A percentile compares a stretch with the other conserved stretches of the same genome.
Conservation (phyloP, 2,113 vertebrate species). For the Lucifuga dentata region DNA sequence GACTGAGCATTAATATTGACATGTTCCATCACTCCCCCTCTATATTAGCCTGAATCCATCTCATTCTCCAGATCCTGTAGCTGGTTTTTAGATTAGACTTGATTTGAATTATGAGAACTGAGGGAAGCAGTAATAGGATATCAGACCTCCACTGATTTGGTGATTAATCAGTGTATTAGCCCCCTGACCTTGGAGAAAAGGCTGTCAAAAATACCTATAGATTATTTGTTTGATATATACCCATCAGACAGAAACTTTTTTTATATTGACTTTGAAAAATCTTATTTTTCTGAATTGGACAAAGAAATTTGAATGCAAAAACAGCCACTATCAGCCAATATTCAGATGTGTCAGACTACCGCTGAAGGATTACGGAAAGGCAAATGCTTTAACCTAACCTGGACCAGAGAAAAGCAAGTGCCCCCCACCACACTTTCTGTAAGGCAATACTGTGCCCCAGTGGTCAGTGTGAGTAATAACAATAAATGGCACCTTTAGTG, state of each 20-base stretch:
- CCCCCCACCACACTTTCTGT: conserved; percentile 14
- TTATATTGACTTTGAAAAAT: no score
- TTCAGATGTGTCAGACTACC: not conserved
- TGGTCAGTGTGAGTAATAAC: conserved; percentile 45
- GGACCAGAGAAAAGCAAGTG: conserved; percentile 42
- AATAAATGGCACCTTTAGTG: conserved; percentile 8
- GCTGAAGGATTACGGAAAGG: conserved; percentile 25
- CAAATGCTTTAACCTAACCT: conserved; percentile 63
- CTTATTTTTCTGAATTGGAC: conserved; percentile 1
- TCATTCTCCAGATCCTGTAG: conserved; percentile 47
- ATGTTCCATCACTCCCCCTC: conserved; percentile 32
- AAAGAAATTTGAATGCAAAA: not conserved
- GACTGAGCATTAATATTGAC: not conserved
- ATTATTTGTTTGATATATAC: not conserved
- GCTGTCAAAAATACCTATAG: conserved; percentile 1
- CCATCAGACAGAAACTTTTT: conserved; percentile 1
- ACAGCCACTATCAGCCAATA: not conserved
- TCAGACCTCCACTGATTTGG: conserved; percentile 54
- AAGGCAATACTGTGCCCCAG: conserved; percentile 53
- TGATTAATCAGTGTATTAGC: conserved; percentile 71
- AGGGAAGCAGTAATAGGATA: conserved; percentile 63
- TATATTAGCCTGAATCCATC: conserved; percentile 44
- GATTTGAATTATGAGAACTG: conserved; percentile 61
- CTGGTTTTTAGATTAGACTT: conserved; percentile 62
- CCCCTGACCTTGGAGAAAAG: conserved; percentile 23